Base-by-base conservation (phyloP, 2,888 invertebrate species). In the Neocrepidodera transversa region DNA sequence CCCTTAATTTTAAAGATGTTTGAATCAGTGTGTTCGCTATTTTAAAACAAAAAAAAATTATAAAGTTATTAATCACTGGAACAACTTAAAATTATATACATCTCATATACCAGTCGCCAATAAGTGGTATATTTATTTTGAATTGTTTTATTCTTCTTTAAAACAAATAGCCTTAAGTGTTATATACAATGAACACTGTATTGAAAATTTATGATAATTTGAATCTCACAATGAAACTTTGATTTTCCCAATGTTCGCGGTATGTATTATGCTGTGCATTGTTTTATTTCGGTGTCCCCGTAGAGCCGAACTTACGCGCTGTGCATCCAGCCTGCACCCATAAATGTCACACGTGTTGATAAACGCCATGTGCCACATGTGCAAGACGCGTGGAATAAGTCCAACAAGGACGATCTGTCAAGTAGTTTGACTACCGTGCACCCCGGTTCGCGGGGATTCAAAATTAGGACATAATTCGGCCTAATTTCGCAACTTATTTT, bases 291-390 rank as follows among this genome's bases (percentile, higher is more conserved):
- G 28, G 45, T 45, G 54, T 45, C 36, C 54, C 54, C 35, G 45
- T 54, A 17, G 54, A 54, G 54, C 20, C 14, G 45, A 26, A 54
- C 45, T 47, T 50, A 52, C 47, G 53, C 57, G 53, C 52, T 61
- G 57, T 68, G 63, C 61, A 66, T 55, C 61, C 62, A 66, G 65
- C 61, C 64, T 68, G 64, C 63, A 68, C 64, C 61, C 64, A 66
- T 65, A 66, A 68, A 67, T 68, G 68, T 68, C 74, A 71, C 72
- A 70, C 71, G 71, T 72, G 72, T 68, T 68, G 71, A 70, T 68
- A 67, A 68, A 72, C 64, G 69, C 68, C 67, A 68, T 66, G 70
- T 66, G 67, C 69, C 70, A 69, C 70, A 69, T 72, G 69, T 70
- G 70, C 58, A 57, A 60, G 64, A 61, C 65, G 62, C 65, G 67